phyloP scores from a whole-genome alignment of 2,113 vertebrate species.

The Mobula hypostoma region DNA sequence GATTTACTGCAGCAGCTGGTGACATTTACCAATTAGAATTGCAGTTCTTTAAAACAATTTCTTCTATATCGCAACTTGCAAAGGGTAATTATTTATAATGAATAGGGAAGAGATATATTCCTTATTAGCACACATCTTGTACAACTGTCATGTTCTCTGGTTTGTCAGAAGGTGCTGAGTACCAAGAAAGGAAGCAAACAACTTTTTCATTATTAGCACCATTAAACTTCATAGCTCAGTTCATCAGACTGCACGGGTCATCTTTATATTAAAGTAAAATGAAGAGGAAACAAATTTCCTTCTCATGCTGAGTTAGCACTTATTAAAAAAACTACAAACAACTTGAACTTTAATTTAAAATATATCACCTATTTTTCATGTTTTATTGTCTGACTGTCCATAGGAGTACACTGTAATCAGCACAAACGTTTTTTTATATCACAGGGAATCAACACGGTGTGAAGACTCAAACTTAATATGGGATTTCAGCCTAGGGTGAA shows the following conservation, averaged over 20 bases:
- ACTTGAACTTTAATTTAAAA: constrained; percentile 26
- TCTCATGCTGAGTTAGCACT: constrained; percentile 17
- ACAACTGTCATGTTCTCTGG: constrained; percentile 16
- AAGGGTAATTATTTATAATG: constrained; percentile 64
- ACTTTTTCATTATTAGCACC: constrained; percentile 32
- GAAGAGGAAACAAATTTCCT: constrained; percentile 11
- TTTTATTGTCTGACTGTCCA: not conserved
- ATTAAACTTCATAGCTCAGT: constrained; percentile 19
- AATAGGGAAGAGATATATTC: constrained; percentile 52
- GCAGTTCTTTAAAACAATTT: constrained; percentile 64
- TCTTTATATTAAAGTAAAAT: not conserved
- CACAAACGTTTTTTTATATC: not conserved
- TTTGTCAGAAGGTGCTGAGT: constrained; percentile 21
- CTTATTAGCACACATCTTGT: constrained; percentile 5
- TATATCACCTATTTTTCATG: constrained; percentile 24
- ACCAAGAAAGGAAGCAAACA: constrained; percentile 16
- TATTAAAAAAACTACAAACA: constrained; percentile 18
- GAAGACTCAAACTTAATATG: not conserved
- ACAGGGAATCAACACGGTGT: not conserved
- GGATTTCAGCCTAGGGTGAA: not conserved
- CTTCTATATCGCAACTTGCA: constrained; percentile 53
- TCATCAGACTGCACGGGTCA: constrained; percentile 12
- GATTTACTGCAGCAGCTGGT: constrained; percentile 70
- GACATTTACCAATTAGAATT: constrained; percentile 77
- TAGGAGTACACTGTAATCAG: not conserved